Evolutionary conservation across 2,113 vertebrate species (phyloP).

Genomic region (Coregonus clupeaformis): DNA sequence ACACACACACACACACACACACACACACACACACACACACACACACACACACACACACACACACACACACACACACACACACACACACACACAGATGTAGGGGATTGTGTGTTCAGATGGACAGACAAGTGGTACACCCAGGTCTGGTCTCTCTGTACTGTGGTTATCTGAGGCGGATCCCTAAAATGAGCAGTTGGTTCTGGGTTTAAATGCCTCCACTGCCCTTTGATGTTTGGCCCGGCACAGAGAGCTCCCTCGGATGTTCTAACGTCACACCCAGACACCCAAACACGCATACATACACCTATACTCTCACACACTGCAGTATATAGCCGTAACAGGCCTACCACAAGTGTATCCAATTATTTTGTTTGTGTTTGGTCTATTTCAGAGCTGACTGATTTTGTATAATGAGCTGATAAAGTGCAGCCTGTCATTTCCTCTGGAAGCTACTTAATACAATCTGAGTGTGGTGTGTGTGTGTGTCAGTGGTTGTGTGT

Average conservation of each 20-base stretch:
- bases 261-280: slow-evolving; percentile 6
- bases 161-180: slow-evolving; percentile 6
- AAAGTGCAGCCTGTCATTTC: slow-evolving; percentile 23
- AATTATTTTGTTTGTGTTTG: slow-evolving; percentile 25
- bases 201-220: neutral
- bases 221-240: neutral
- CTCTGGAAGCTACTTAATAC: slow-evolving; percentile 16
- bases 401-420: slow-evolving; percentile 33
- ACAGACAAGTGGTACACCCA: slow-evolving; percentile 18
- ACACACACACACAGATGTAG: neutral
- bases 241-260: slow-evolving; percentile 3
- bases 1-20: neutral
- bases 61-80: too few species aligned
- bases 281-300: neutral
- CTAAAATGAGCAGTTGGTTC: slow-evolving; percentile 12
- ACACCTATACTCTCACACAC: slow-evolving; percentile 11
- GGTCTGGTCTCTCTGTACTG: too few species aligned
- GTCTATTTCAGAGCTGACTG: slow-evolving; percentile 37
- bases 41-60: too few species aligned
- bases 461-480: slow-evolving; percentile 8
- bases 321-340: slow-evolving; percentile 3
- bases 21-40: too few species aligned
- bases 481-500: slow-evolving; percentile 31
- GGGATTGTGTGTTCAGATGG: neutral
- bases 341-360: slow-evolving; percentile 4